These are phyloP conservation scores for Bothrops jararaca DNA, from an alignment of 2,113 vertebrate species.

Conservation along the genomic window DNA sequence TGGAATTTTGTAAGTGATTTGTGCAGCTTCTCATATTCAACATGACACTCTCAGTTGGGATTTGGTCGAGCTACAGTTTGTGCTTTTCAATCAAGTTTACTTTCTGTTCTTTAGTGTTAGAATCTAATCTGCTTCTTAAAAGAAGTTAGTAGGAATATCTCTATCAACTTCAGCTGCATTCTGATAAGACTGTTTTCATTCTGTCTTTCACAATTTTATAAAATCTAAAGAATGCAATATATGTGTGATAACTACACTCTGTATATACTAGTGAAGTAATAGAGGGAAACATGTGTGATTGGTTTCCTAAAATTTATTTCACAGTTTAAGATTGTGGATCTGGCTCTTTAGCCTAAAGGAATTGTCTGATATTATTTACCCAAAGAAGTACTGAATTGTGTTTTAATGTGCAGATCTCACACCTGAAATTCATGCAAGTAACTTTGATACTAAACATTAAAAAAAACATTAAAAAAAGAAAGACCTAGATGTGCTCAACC, in stretches of 20 bases:
- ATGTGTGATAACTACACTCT: background rate
- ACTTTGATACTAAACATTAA: background rate
- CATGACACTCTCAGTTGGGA: slow-evolving; percentile 48
- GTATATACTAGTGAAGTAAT: background rate
- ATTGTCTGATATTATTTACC: background rate
- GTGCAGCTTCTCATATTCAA: slow-evolving; percentile 49
- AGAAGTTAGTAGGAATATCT: slow-evolving; percentile 13
- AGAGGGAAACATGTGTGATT: background rate
- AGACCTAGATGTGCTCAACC: background rate
- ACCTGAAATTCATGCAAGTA: background rate
- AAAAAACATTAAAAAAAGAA: background rate
- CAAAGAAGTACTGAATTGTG: background rate
- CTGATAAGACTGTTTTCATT: background rate
- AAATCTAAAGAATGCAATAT: background rate
- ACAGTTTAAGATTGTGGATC: background rate
- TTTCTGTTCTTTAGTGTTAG: slow-evolving; percentile 28
- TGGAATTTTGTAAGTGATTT: slow-evolving; percentile 44
- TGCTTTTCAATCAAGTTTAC: slow-evolving; percentile 55
- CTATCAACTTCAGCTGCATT: background rate
- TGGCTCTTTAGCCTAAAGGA: background rate
- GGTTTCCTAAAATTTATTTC: background rate
- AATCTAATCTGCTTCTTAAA: accelerated
- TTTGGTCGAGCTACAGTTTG: slow-evolving; percentile 53
- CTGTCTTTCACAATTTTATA: background rate
- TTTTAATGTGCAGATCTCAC: background rate